Evolutionary conservation across 2,113 vertebrate genomes (phyloP).

Genomic region (Edolisoma coerulescens): DNA sequence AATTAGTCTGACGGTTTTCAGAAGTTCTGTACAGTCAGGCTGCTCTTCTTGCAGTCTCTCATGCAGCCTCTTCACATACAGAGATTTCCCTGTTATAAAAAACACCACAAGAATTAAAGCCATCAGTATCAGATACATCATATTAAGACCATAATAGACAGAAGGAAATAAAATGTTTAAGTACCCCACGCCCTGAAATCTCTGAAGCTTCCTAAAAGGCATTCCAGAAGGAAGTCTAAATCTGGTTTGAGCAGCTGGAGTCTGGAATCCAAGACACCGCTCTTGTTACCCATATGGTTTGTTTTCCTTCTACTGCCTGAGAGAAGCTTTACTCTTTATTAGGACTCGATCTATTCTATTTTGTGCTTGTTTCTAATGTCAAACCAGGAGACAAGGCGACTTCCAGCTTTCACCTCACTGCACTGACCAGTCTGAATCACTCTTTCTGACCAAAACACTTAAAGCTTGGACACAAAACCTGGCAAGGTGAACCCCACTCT

Average conservation of each 20-base stretch:
- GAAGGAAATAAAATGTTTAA: background rate
- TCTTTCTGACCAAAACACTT: background rate
- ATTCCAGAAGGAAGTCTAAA: background rate
- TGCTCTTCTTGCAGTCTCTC: slow-evolving; percentile 64
- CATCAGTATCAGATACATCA: background rate
- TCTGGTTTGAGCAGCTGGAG: background rate
- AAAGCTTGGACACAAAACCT: background rate
- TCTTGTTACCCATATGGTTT: background rate
- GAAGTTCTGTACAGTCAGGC: background rate
- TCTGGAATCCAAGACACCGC: background rate
- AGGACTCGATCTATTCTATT: background rate
- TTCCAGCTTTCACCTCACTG: background rate
- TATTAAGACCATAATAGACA: background rate
- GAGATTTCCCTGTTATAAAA: slow-evolving; percentile 84
- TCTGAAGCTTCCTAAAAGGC: background rate
- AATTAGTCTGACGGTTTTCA: slow-evolving; percentile 83
- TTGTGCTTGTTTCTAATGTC: background rate
- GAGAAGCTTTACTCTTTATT: background rate
- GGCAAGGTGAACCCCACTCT: background rate
- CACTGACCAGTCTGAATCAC: background rate
- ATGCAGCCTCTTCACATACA: slow-evolving; percentile 85
- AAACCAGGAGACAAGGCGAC: background rate
- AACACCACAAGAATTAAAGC: background rate
- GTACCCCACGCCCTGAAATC: background rate
- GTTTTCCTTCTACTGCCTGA: background rate